Evolutionary conservation across 2,797 vertebrate species (phyloP), one percentile per base, ranked within the genome.

Genomic region (Hippopotamyrus pictus): DNA sequence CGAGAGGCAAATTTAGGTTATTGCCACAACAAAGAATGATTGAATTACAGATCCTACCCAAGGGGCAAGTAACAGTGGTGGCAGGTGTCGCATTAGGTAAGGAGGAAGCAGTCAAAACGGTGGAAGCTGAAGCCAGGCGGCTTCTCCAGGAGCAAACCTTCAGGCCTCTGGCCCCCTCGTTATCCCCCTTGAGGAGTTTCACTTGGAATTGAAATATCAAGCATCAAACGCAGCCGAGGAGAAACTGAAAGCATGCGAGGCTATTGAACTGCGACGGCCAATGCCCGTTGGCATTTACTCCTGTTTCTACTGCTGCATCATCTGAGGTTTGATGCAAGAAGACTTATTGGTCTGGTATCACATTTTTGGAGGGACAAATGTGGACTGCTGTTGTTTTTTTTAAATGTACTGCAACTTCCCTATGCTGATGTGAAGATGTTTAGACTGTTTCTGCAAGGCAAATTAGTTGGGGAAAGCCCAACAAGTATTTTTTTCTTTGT

Each of bases 1-100:
- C 62, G 48, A n/a, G 33, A 87, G 86, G 87, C 69, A 3, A 89
- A 91, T 94, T 94, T 89, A 94, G 53, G 88, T 95, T 93, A 93
- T 91, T 25, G 6, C 88, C 69, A 73, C 33, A 2, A 37, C 29
- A 73, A 73, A 73, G 69, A 73, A 41, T 73, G 76, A 44, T 46
- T 82, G 76, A 46, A 44, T 82, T 82, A 46, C 76, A 82, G 37
- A n/a, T 82, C 41, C 76, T 82, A 46, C 76, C 76, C 76, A 11
- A 82, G 76, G 76, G 76, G 17, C 76, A 44, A 37, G 37, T 7
- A 37, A 11, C 41, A 9, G 41, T 46, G 41, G 46, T 5, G 41
- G 12, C 76, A 82, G 41, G 76, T 82, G 76, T n/a, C 12, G 3
- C 37, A 22, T 82, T 82, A 2, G 76, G 76, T 82, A 82, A 73